Conservation (phyloP, 2,888 invertebrate genomes). For the Megaustenia siamemsis region DNA sequence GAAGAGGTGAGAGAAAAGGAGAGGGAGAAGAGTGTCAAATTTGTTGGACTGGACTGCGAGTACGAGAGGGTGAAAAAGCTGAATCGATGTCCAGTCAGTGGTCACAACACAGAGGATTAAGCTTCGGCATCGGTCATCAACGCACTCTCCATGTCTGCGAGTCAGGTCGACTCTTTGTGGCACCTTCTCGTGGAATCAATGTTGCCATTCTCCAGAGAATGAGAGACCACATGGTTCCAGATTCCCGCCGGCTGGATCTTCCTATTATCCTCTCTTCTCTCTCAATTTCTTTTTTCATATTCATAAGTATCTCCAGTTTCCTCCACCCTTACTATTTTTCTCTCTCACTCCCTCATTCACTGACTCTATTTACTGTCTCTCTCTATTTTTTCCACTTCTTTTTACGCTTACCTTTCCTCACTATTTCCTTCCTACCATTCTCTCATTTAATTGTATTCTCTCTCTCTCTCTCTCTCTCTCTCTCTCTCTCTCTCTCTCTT, state of each 20-base stretch:
- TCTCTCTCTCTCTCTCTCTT: constrained; percentile 13
- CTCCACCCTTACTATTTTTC: too few relatives aligned
- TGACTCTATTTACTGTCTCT: neutral
- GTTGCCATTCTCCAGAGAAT: neutral
- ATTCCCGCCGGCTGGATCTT: neutral
- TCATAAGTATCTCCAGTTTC: too few relatives aligned
- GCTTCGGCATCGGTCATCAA: constrained; percentile 10
- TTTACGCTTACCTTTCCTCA: neutral
- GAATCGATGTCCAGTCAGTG: constrained; percentile 37
- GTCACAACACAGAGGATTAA: constrained; percentile 33
- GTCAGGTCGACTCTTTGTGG: neutral
- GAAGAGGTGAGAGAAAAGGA: too few relatives aligned
- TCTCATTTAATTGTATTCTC: neutral
- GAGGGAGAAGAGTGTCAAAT: neutral
- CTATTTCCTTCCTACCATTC: neutral
- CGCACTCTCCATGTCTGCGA: constrained; percentile 8
- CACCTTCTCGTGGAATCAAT: neutral
- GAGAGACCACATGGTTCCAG: too few relatives aligned
- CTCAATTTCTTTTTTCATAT: too few relatives aligned
- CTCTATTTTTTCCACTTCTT: constrained; percentile 1
- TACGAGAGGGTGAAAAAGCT: neutral
- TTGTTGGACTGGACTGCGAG: neutral
- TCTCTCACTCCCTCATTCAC: too few relatives aligned
- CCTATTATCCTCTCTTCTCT: too few relatives aligned
- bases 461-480: neutral